Base-by-base conservation (phyloP, 2,113 vertebrate species). In the Centrocercus urophasianus region DNA sequence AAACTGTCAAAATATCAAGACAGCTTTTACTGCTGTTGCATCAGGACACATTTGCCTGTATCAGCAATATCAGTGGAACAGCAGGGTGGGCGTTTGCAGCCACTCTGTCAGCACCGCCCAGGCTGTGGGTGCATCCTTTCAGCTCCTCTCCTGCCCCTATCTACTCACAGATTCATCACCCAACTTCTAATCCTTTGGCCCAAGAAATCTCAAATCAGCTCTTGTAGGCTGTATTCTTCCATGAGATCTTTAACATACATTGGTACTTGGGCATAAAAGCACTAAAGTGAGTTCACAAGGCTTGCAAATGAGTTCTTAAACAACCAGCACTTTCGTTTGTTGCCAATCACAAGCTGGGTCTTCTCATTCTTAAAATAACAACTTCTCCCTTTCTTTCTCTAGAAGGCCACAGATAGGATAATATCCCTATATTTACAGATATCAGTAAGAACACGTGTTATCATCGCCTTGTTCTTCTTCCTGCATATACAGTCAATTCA, bases 51-150 rank as follows among this genome's bases (percentile, higher is more conserved):
- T 3, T 6, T 88, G 13, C n/a, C 69, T 40, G 12, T n/a, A 8
- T 5, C 30, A 27, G 66, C 25, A 75, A 66, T 12, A 38, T 38
- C 38, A 66, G 16, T 18, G 57, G 69, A 52, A 5, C 20, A 63
- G 13, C 16, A 32, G 45, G 25, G 21, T 0, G 0, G 20, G 25
- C 11, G 10, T 17, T 60, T 82, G 32, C 42, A 11, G 2, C 1
- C 40, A 1, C n/a, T 18, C 13, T 25, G 11, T 1, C 1, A 1
- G 3, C 61, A 28, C 0, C 50, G 14, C 24, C 70, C 6, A 0
- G 11, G 8, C 14, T 25, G 40, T 30, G 9, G 17, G 11, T 2
- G 0, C 16, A 30, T 50, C 48, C 9, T 90, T 30, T 45, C 56
- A 40, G 30, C 14, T 63, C 22, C 54, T 83, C 52, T 36, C 36